Evolutionary conservation across 2,888 invertebrate genomes (phyloP), one percentile per base, ranked within the genome.

Genomic region (Dolichopus griseipennis): DNA sequence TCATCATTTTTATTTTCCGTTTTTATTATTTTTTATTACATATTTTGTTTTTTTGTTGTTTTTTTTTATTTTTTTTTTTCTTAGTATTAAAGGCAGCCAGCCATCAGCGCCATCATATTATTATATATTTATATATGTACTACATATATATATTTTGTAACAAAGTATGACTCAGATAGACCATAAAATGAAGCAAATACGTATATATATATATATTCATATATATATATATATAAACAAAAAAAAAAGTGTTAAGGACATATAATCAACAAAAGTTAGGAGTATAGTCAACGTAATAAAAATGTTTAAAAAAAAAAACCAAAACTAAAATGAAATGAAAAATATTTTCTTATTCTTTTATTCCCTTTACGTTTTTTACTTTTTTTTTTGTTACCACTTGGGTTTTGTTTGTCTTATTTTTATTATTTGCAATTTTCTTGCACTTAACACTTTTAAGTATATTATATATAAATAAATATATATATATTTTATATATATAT

Each of bases 131-230:
- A n/a, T n/a, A n/a, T n/a, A n/a, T n/a, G n/a, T n/a, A n/a, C n/a
- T n/a, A n/a, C n/a, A n/a, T 41, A 9, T 41, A 41, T 2, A 9
- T 41, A 41, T 41, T 9, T 12, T n/a, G 1, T 1, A 18, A 52
- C 52, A 52, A 52, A 52, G 52, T 52, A 52, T 52, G 52, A 52
- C 52, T 52, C 52, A 52, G 52, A 52, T 52, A 52, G 52, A 15
- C n/a, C 41, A 15, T 41, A 41, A 52, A 18, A 52, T 52, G 52
- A 12, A 12, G n/a, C 18, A n/a, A 52, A 52, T 18, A 52, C 8
- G 18, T 12, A 52, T 18, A 52, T 52, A 18, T n/a, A n/a, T n/a
- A n/a, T n/a, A n/a, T n/a, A n/a, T n/a, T n/a, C n/a, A n/a, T n/a
- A n/a, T n/a, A n/a, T n/a, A n/a, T n/a, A n/a, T n/a, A n/a, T n/a